Percentiles rank a stretch among this genome's conserved stretches.
Conservation (phyloP, 2,888 invertebrate genomes). For the Dyspetes luteomarginatus region DNA sequence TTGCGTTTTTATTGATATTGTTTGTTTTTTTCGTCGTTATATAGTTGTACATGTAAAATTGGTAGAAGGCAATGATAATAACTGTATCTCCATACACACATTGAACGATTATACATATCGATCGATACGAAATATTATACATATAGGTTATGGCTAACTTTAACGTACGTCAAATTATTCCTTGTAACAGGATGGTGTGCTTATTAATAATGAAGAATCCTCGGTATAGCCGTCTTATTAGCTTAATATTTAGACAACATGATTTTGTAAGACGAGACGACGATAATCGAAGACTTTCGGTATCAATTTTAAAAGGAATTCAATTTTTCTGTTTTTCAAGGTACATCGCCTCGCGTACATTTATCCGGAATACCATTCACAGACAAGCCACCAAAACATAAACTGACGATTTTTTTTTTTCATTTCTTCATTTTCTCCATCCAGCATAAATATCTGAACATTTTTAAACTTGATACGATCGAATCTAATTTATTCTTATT, state of each 20-base stretch:
- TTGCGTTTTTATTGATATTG: slow-evolving; percentile 26
- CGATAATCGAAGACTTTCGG: neutral
- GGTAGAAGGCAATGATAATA: slow-evolving; percentile 13
- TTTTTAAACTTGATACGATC: no score
- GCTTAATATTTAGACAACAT: neutral
- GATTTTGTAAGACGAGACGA: neutral
- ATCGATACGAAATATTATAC: neutral
- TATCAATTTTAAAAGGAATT: neutral
- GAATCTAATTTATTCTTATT: neutral
- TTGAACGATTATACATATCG: neutral
- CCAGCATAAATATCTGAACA: no score
- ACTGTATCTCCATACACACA: neutral
- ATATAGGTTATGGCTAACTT: neutral
- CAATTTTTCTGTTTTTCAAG: no score
- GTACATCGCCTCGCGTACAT: no score
- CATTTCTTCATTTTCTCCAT: neutral
- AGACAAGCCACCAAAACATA: neutral
- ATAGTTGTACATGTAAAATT: slow-evolving; percentile 34
- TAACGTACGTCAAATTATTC: neutral
- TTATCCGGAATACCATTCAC: neutral
- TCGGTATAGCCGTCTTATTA: neutral
- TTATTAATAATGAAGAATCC: no score
- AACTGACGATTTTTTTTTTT: neutral
- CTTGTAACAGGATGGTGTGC: no score
- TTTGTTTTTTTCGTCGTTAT: slow-evolving; percentile 2